Evolutionary conservation across 2,797 vertebrate species (phyloP).

Genomic region (Protosalanx chinensis): DNA sequence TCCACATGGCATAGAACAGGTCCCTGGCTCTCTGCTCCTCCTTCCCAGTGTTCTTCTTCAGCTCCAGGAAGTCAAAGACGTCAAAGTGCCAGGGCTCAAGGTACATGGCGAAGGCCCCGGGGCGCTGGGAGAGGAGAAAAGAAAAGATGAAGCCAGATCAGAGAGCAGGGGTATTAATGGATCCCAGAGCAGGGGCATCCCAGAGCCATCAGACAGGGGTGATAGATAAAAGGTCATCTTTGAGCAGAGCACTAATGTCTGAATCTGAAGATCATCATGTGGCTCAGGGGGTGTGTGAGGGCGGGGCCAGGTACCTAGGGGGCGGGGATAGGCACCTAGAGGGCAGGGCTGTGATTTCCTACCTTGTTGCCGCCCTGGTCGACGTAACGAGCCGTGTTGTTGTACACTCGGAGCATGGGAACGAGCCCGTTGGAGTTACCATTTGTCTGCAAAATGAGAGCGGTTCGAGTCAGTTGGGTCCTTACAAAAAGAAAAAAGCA

Average conservation of each 20-base stretch:
- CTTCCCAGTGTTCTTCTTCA: slow-evolving; percentile 98
- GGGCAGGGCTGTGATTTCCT: background rate
- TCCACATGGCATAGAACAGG: slow-evolving; percentile 95
- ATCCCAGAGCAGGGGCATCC: background rate
- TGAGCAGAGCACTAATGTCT: background rate
- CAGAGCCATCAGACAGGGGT: slow-evolving; percentile 13
- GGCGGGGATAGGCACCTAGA: background rate
- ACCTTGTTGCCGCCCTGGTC: slow-evolving; percentile 98
- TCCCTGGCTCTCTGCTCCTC: slow-evolving; percentile 96
- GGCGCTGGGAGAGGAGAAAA: slow-evolving; percentile 69
- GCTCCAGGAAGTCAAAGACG: slow-evolving; percentile 93
- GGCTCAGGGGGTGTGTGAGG: background rate
- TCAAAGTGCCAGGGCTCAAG: slow-evolving; percentile 96
- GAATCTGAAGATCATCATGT: background rate
- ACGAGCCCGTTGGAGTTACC: slow-evolving; percentile 96
- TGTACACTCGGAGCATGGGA: slow-evolving; percentile 97
- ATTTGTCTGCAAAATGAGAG: slow-evolving; percentile 76
- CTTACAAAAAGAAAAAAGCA: background rate
- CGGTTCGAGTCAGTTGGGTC: background rate
- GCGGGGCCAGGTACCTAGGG: too few species aligned
- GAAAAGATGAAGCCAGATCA: background rate
- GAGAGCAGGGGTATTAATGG: too few species aligned
- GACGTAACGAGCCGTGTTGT: slow-evolving; percentile 96
- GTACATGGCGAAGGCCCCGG: slow-evolving; percentile 97
- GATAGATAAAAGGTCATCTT: slow-evolving; percentile 9